Percentiles rank a stretch among this genome's conserved stretches.
Evolutionary conservation across 2,888 invertebrate genomes (phyloP).

Genomic region (Therioaphis trifolii): DNA sequence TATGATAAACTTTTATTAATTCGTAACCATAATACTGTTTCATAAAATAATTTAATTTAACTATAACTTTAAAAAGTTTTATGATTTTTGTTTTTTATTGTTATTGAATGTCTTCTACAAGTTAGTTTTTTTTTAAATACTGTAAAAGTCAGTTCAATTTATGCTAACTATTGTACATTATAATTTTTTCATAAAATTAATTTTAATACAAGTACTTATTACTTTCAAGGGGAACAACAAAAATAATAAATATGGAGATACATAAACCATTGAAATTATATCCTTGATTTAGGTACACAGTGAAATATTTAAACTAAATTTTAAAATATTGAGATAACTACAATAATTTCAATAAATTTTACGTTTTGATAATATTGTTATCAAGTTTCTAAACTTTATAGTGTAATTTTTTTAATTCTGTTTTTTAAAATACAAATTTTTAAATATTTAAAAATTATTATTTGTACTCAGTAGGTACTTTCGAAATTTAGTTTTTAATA

Average conservation of each 20-base stretch:
- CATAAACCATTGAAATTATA: not conserved
- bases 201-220: constrained; percentile 4
- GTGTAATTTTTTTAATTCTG: not conserved
- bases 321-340: not conserved
- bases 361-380: not conserved
- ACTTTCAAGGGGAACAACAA: constrained; percentile 52
- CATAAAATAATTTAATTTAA: constrained; percentile 4
- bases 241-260: not conserved
- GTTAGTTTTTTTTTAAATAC: not conserved
- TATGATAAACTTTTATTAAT: not conserved
- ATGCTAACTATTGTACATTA: not conserved
- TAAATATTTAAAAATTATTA: not conserved
- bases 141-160: not conserved
- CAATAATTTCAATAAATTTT: not conserved
- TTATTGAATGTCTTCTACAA: not conserved
- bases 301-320: not conserved
- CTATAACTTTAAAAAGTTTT: not conserved
- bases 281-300: not conserved
- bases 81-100: not conserved
- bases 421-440: not conserved
- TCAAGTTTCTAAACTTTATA: not conserved
- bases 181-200: not conserved
- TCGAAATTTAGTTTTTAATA: not conserved
- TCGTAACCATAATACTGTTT: not conserved
- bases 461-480: too few relatives aligned